Conservation (phyloP, 1,140 invertebrate species). For the Coptotermes formosanus region DNA sequence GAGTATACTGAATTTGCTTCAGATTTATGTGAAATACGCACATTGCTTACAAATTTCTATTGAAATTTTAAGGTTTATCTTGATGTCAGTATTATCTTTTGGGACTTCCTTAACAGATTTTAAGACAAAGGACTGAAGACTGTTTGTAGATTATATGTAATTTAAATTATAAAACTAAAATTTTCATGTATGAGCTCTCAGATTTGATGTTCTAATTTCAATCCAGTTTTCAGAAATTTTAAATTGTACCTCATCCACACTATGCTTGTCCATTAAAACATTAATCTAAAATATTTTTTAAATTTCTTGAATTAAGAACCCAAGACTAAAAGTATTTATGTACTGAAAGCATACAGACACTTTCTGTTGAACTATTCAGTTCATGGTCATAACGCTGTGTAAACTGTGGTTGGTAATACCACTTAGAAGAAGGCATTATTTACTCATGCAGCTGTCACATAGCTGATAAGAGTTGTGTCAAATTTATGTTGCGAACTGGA, state of each 20-base stretch:
- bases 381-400: neutral
- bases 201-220: neutral
- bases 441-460: too few species aligned
- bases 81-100: neutral
- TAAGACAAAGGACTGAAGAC: neutral
- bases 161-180: neutral
- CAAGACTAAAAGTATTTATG: neutral
- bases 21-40: neutral
- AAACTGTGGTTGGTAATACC: neutral
- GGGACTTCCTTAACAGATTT: neutral
- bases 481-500: too few species aligned
- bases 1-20: neutral
- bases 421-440: too few species aligned
- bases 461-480: too few species aligned
- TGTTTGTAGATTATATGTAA: neutral
- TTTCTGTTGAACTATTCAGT: neutral
- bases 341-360: neutral
- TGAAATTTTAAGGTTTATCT: neutral
- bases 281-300: neutral
- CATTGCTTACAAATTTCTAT: neutral
- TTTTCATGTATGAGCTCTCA: neutral
- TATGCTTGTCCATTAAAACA: neutral
- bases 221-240: neutral
- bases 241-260: neutral
- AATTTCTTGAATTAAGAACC: too few species aligned